A percentile compares a stretch with the other conserved stretches of the same genome.
phyloP scores from a whole-genome alignment of 2,797 vertebrate genomes.

The Esox lucius region DNA sequence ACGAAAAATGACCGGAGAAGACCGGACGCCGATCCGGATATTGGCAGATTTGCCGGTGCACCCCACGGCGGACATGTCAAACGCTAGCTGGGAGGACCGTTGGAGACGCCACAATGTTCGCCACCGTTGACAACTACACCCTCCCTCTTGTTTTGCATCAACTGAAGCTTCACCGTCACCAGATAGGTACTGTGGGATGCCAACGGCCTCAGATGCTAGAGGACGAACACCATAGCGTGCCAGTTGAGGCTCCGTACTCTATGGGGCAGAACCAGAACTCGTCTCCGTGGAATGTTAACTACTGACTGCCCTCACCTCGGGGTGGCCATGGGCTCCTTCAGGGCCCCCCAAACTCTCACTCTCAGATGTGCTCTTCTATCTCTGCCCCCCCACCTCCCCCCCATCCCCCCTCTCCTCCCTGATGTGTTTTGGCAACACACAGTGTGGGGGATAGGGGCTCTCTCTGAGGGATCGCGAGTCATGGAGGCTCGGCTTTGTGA shows the following conservation, averaged over 20 bases:
- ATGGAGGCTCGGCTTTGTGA: conserved; percentile 36
- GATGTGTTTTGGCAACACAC: conserved; percentile 45
- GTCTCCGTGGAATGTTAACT: background rate
- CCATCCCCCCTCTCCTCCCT: background rate
- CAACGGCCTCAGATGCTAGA: background rate
- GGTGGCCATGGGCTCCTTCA: background rate
- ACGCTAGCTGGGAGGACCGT: no score
- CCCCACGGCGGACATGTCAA: no score
- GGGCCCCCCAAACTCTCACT: background rate
- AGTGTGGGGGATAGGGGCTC: conserved; percentile 40
- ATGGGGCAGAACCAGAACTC: background rate
- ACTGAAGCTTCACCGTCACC: background rate
- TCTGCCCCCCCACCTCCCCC: background rate
- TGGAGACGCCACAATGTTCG: background rate
- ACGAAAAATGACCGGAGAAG: no score
- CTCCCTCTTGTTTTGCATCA: background rate
- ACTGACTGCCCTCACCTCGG: background rate
- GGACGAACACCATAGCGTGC: background rate
- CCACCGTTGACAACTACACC: background rate
- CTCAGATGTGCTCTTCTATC: background rate
- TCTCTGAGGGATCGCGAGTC: conserved; percentile 33
- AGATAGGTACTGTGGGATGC: background rate
- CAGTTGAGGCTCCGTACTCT: background rate
- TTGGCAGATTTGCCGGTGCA: no score
- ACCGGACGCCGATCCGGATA: no score